Evolutionary conservation across 2,797 vertebrate genomes (phyloP), one percentile per base, ranked within the genome.

Genomic region (Chromis chromis): DNA sequence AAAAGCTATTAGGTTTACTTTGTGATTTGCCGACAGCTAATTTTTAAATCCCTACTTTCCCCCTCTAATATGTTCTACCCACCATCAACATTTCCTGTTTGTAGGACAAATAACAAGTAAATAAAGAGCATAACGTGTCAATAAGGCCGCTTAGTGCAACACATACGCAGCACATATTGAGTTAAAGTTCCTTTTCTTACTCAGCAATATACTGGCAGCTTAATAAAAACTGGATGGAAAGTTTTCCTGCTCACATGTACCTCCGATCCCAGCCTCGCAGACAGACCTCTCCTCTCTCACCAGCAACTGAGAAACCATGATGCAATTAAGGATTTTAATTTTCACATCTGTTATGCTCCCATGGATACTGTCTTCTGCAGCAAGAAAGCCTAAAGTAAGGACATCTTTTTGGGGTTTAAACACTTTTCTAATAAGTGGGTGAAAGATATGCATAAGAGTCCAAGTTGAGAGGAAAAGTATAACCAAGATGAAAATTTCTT

Each of bases 351-450:
- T 95, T 21, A 69, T 96, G 65, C 72, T 95, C 64, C 93, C 94
- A 58, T 93, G 93, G 92, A 92, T 93, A 64, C 86, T 94, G 68
- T 89, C 94, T 86, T 95, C 93, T 90, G 91, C 95, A 70, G 82
- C 79, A 62, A 92, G 65, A 87, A 93, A 90, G 76, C 62, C 86
- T 64, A 89, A 83, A 89, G 91, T 93, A 92, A 84, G 91, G 70
- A 42, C 56, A 19, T 14, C 49, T 52, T 6, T 66, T 50, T 68
- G 58, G 42, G 59, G 33, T 70, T 81, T 33, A 17, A 25, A 64
- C 1, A 52, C 11, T 28, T 8, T 24, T 21, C 54, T 24, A 62
- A 57, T 64, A 13, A 57, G 16, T 3, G 1, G 4, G 36, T 54
- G 27, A 28, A 70, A 8, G 49, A 65, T 54, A 59, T 57, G 52